These are phyloP conservation scores for Phlogophora meticulosa DNA, from an alignment of 2,888 invertebrate species.

Conservation along the genomic window DNA sequence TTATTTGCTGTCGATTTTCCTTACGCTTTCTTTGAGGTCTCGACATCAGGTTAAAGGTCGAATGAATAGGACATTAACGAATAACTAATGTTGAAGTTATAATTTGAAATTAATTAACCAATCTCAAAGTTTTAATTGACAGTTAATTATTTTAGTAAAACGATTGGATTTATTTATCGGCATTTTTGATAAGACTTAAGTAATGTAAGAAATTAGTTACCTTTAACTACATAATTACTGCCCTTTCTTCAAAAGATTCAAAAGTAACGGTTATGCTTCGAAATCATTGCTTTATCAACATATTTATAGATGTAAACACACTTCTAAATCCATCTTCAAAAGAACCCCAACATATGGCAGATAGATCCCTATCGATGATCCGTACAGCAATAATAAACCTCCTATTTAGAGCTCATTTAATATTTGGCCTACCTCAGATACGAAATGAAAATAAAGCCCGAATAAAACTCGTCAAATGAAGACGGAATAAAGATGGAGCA, in stretches of 20 bases:
- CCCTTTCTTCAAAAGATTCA: background rate
- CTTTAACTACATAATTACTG: background rate
- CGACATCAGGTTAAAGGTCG: background rate
- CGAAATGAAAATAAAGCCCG: conserved; percentile 39
- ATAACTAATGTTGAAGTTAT: conserved; percentile 10
- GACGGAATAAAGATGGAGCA: conserved; percentile 24
- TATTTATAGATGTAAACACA: conserved; percentile 39
- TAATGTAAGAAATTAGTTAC: background rate
- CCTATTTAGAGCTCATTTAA: conserved; percentile 40
- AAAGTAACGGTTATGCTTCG: background rate
- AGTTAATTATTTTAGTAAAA: background rate
- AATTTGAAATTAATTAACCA: conserved; percentile 10
- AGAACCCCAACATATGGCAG: conserved; percentile 55
- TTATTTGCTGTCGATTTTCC: conserved; percentile 9
- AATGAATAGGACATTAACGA: background rate
- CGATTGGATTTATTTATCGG: background rate
- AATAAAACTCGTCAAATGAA: conserved; percentile 42
- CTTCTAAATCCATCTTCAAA: conserved; percentile 55
- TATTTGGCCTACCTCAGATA: conserved; percentile 43
- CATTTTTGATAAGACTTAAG: background rate
- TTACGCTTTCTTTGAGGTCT: conserved; percentile 1
- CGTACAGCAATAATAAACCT: conserved; percentile 48
- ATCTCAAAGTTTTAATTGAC: background rate
- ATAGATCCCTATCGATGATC: conserved; percentile 51
- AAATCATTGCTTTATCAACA: conserved; percentile 31